Conservation (phyloP, 2,113 vertebrate genomes). For the Ploceus nigricollis region DNA sequence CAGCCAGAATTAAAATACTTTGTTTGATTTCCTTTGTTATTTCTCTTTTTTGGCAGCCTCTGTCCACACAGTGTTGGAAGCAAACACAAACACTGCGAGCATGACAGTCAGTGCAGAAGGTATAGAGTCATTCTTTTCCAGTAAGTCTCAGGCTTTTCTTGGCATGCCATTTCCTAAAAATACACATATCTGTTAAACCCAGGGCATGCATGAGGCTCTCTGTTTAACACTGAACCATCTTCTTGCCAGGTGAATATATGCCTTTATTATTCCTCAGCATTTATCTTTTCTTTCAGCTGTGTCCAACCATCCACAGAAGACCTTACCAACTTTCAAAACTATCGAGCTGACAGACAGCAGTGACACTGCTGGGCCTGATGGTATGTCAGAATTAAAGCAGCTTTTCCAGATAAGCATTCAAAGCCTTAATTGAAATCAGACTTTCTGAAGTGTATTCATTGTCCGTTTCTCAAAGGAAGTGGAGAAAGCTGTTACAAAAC, state of each 20-base stretch:
- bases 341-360: not conserved
- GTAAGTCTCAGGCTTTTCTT: not conserved
- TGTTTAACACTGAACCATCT: not conserved
- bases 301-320: not conserved
- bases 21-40: not conserved
- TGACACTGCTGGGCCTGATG: not conserved
- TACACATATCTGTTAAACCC: not conserved
- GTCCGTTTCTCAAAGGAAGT: not conserved
- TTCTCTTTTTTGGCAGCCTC: not conserved
- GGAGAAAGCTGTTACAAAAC: not conserved
- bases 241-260: not conserved
- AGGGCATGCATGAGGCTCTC: not conserved
- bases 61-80: not conserved
- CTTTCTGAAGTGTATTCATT: not conserved
- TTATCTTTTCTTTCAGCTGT: not conserved
- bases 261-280: not conserved
- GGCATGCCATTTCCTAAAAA: not conserved
- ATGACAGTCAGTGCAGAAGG: not conserved
- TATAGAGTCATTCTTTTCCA: not conserved
- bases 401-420: not conserved
- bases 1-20: not conserved
- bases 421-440: not conserved
- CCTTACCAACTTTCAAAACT: not conserved
- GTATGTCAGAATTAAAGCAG: constrained; percentile 40
- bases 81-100: not conserved